Evolutionary conservation across 2,888 invertebrate genomes (phyloP).

Genomic region (Apotomis betuletana): DNA sequence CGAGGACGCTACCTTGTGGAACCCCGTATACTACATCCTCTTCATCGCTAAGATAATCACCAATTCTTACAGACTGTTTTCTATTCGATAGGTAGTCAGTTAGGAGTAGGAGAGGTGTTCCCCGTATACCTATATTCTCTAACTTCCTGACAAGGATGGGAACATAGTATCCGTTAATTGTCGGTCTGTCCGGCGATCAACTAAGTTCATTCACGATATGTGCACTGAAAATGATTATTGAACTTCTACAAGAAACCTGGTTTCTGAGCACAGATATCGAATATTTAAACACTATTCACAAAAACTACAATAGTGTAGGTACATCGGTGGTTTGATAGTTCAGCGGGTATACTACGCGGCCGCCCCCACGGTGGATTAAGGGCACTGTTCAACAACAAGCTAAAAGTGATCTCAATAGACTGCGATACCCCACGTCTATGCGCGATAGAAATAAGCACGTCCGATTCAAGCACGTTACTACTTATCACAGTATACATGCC

Average conservation of each 20-base stretch:
- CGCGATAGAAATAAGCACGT: too few relatives aligned
- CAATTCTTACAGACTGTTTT: too few relatives aligned
- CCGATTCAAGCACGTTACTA: too few relatives aligned
- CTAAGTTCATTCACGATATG: constrained; percentile 5
- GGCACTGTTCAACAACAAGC: neutral
- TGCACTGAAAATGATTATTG: constrained; percentile 4
- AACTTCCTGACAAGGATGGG: too few relatives aligned
- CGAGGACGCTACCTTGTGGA: too few relatives aligned
- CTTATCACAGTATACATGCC: too few relatives aligned
- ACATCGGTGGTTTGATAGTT: neutral
- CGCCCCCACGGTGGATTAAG: neutral
- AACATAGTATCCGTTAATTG: neutral
- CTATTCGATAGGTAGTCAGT: too few relatives aligned
- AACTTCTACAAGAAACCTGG: neutral
- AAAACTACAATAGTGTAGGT: neutral
- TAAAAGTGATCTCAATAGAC: constrained; percentile 10
- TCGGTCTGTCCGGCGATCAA: constrained; percentile 2
- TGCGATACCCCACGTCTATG: too few relatives aligned
- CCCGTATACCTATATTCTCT: too few relatives aligned
- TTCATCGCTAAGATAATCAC: too few relatives aligned
- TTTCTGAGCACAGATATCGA: neutral
- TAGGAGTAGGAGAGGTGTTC: too few relatives aligned
- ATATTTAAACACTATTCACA: constrained; percentile 3
- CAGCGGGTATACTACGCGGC: neutral
- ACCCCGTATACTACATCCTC: too few relatives aligned